phyloP scores from a whole-genome alignment of 2,888 invertebrate genomes.

The Andrena minutula region DNA sequence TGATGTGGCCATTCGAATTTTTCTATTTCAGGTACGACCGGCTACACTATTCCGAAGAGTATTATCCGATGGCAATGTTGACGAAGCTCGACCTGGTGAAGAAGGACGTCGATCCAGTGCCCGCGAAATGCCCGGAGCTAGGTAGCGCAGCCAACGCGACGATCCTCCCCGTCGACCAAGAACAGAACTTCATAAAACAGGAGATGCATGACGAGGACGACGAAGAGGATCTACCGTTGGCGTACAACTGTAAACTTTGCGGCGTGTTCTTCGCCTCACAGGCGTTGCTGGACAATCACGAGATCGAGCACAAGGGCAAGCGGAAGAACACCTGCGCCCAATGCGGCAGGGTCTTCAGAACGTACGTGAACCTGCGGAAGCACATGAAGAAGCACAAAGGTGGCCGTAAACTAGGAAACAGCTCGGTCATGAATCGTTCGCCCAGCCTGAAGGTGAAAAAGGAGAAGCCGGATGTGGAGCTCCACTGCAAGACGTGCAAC shows the following conservation, averaged over 20 bases:
- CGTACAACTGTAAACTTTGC: constrained; percentile 79
- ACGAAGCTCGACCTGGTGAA: constrained; percentile 79
- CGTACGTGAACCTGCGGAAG: constrained; percentile 76
- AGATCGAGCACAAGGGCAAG: constrained; percentile 76
- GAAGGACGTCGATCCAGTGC: constrained; percentile 65
- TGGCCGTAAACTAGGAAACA: constrained; percentile 53
- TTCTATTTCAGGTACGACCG: constrained; percentile 82
- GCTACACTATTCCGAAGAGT: constrained; percentile 76
- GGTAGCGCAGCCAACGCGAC: constrained; percentile 25
- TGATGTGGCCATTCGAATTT: constrained; percentile 79
- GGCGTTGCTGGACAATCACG: constrained; percentile 75
- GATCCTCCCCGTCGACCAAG: constrained; percentile 27
- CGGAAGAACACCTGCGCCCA: constrained; percentile 80
- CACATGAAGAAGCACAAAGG: constrained; percentile 81
- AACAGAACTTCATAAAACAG: constrained; percentile 64
- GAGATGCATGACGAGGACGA: constrained; percentile 67
- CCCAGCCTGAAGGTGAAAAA: constrained; percentile 67
- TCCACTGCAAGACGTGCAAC: constrained; percentile 80
- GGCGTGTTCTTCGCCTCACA: constrained; percentile 77
- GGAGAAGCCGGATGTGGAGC: constrained; percentile 74
- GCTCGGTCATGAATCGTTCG: constrained; percentile 38
- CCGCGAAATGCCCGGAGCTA: constrained; percentile 37
- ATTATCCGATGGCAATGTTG: constrained; percentile 78
- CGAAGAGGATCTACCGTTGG: constrained; percentile 77
- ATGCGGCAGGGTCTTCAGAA: constrained; percentile 79